Base-by-base conservation (phyloP, 2,797 vertebrate species). In the Basileuterus tristriatus region DNA sequence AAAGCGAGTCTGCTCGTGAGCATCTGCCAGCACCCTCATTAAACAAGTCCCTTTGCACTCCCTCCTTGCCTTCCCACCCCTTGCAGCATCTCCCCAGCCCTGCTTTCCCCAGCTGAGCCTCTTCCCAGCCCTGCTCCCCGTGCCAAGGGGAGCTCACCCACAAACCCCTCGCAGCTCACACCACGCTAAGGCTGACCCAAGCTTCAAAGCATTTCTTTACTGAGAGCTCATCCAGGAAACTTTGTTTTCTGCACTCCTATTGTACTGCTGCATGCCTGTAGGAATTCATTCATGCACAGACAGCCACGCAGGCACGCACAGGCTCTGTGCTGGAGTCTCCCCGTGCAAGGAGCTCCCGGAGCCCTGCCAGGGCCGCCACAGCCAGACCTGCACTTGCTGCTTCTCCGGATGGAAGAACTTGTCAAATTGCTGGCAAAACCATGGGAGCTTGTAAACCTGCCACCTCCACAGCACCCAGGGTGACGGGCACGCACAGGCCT, bases 131-230 rank as follows among this genome's bases (percentile, higher is more conserved):
- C 6, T 0, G 0, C 12, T 87, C n/a, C 65, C 56, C 0, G 0
- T 11, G 5, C 44, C 47, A 16, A 43, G 9, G 4, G 52, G 29
- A 37, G 62, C 74, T 88, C 55, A n/a, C 69, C 69, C 18, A 0
- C 80, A 81, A 19, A 11, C 34, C 32, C 59, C 76, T 65, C 1
- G 0, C 52, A 70, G 91, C 62, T 79, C 83, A 22, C 68, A 41
- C 77, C 49, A 46, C 0, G 0, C 82, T 50, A n/a, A 27, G 23
- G 56, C 58, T 65, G 60, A 63, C 37, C 83, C 11, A 0, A 43
- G 34, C 60, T 80, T 91, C 85, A 86, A 89, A 91, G 67, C 78
- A 72, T 92, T 87, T 79, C 68, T 92, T n/a, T 29, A 27, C 82
- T 8, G 2, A 87, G 52, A 81, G 60, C 69, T 90, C 74, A 64